Percentiles rank a stretch among this genome's conserved stretches.
Conservation (phyloP, 2,888 invertebrate genomes). For the Lumbricus terrestris region DNA sequence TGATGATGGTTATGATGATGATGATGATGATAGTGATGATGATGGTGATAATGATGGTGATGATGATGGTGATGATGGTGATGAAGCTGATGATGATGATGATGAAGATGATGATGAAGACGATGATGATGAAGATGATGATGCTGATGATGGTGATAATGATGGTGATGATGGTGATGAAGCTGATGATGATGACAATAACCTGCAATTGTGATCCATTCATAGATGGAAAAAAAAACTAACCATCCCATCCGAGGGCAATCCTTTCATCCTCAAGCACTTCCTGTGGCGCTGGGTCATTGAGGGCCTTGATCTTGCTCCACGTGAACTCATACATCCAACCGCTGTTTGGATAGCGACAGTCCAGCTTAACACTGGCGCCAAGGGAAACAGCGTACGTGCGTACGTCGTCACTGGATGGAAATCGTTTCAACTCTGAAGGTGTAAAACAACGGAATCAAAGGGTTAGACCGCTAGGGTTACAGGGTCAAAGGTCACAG, state of each 20-base stretch:
- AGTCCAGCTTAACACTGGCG: neutral
- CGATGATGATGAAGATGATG: no score
- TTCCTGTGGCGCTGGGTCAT: conserved; percentile 19
- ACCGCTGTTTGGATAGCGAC: neutral
- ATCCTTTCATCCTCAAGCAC: conserved; percentile 21
- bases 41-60: no score
- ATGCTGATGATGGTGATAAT: no score
- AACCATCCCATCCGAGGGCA: conserved; percentile 24
- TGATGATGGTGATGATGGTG: no score
- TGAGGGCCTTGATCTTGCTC: conserved; percentile 17
- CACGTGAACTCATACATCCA: neutral
- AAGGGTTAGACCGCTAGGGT: no score
- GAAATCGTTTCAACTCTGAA: neutral
- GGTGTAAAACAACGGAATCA: neutral
- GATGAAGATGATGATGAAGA: no score
- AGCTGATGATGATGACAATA: no score
- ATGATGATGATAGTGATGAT: no score
- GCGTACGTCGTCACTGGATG: neutral
- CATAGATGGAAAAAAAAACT: neutral
- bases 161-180: no score
- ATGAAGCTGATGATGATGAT: no score
- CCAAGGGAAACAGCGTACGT: neutral
- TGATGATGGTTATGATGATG: no score
- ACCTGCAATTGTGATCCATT: neutral
- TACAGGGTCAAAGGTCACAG: no score